A percentile compares a stretch with the other conserved stretches of the same genome.
These are phyloP conservation scores for Paracyclopina nana DNA, from an alignment of 1,140 invertebrate species.

Conservation along the genomic window DNA sequence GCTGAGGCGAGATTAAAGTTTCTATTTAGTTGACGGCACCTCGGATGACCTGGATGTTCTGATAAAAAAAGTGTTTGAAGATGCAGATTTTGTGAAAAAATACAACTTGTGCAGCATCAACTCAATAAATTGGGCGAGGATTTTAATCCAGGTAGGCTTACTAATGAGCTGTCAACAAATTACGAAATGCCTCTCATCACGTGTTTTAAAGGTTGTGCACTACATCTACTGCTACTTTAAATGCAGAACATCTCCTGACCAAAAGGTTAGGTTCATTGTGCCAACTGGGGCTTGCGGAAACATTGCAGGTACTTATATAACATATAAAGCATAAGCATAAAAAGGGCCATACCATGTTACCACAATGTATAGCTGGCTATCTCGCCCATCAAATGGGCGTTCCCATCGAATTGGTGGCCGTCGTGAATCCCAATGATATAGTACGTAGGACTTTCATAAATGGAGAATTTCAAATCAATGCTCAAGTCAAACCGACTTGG, in stretches of 20 bases:
- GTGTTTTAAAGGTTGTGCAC: slow-evolving; percentile 27
- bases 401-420: slow-evolving; percentile 24
- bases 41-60: slow-evolving; percentile 27
- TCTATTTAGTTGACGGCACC: slow-evolving; percentile 26
- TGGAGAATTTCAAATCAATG: slow-evolving; percentile 21
- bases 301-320: slow-evolving; percentile 23
- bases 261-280: slow-evolving; percentile 24
- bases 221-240: slow-evolving; percentile 27
- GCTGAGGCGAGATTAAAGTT: slow-evolving; percentile 21
- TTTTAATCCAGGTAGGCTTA: too few species aligned
- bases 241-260: slow-evolving; percentile 16
- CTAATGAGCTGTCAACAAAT: too few species aligned
- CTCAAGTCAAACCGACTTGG: slow-evolving; percentile 21
- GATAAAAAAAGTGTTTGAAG: slow-evolving; percentile 24
- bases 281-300: slow-evolving; percentile 28
- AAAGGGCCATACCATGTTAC: not conserved
- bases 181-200: too few species aligned
- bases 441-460: slow-evolving; percentile 22
- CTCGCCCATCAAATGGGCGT: slow-evolving; percentile 26
- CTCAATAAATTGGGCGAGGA: slow-evolving; percentile 28
- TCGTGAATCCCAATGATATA: slow-evolving; percentile 26
- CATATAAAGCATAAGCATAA: not conserved
- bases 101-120: slow-evolving; percentile 26
- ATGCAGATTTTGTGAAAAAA: slow-evolving; percentile 22
- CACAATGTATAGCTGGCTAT: slow-evolving; percentile 24